Conservation (phyloP, 2,797 vertebrate genomes). For the Molothrus aeneus region DNA sequence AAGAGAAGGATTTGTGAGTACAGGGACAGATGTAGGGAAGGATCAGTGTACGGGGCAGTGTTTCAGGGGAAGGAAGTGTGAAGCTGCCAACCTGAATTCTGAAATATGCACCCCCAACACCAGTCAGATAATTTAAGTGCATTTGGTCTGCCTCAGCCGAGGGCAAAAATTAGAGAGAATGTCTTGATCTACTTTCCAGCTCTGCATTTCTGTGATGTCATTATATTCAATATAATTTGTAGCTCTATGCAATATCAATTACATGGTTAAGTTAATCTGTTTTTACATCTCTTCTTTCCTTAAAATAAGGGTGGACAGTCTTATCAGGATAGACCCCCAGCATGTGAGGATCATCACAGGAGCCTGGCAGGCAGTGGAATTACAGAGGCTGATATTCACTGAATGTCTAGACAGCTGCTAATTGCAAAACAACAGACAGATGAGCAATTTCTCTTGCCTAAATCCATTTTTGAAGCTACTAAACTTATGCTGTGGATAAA, state of each 20-base stretch:
- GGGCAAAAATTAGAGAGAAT: not conserved
- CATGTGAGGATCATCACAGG: not conserved
- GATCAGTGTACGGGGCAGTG: rapidly evolving
- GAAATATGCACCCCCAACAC: not conserved
- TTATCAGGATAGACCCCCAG: not conserved
- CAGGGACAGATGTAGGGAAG: not conserved
- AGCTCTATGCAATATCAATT: not conserved
- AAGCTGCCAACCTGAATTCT: not conserved
- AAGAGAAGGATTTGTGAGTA: not conserved
- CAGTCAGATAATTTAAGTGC: not conserved
- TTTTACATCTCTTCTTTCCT: not conserved
- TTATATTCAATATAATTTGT: not conserved
- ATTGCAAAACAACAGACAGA: not conserved
- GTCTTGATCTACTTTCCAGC: not conserved
- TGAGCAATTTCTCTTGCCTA: not conserved
- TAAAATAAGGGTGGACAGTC: not conserved
- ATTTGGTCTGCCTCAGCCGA: not conserved
- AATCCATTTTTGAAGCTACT: not conserved
- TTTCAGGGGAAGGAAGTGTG: not conserved
- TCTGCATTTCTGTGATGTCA: not conserved
- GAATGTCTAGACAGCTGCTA: not conserved
- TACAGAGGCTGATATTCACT: not conserved
- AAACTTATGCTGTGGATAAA: not conserved
- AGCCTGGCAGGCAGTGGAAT: not conserved
- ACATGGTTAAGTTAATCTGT: not conserved